Evolutionary conservation across 1,140 invertebrate species (phyloP).

Genomic region (Acromyrmex echinatior): DNA sequence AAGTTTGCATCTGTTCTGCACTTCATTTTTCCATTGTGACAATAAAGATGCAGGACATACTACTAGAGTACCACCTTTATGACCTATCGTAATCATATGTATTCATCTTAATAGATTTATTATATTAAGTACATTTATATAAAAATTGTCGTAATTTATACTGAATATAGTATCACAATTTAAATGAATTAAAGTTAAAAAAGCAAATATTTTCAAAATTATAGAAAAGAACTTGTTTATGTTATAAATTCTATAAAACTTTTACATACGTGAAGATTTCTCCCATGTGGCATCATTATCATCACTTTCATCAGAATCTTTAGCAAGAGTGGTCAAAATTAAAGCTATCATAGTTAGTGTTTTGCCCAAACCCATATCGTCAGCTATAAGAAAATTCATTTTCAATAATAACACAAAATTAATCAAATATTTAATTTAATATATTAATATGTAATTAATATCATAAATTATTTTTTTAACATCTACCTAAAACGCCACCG

Average conservation of each 20-base stretch:
- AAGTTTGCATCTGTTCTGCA: slow-evolving; percentile 89
- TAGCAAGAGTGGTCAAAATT: slow-evolving; percentile 85
- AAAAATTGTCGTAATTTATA: not conserved
- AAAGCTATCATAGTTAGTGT: slow-evolving; percentile 97
- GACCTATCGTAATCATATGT: slow-evolving; percentile 57
- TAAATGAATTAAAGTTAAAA: not conserved
- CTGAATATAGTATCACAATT: not conserved
- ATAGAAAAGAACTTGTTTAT: slow-evolving; percentile 13
- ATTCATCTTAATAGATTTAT: slow-evolving; percentile 23
- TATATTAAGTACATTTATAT: not conserved
- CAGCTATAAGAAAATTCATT: slow-evolving; percentile 87
- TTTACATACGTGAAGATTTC: slow-evolving; percentile 81
- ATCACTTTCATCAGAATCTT: slow-evolving; percentile 71
- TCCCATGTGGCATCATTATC: slow-evolving; percentile 74
- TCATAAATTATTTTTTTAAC: slow-evolving; percentile 9
- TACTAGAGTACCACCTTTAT: slow-evolving; percentile 92
- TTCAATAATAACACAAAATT: slow-evolving; percentile 9
- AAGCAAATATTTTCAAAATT: not conserved
- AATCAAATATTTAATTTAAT: not conserved
- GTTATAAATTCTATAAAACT: not conserved
- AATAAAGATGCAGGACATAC: slow-evolving; percentile 95
- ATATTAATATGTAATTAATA: slow-evolving; percentile 2
- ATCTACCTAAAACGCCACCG: slow-evolving; percentile 91
- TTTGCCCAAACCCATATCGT: slow-evolving; percentile 98
- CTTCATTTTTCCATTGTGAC: slow-evolving; percentile 95